phyloP scores from a whole-genome alignment of 2,113 vertebrate species.

The Piliocolobus tephrosceles region DNA sequence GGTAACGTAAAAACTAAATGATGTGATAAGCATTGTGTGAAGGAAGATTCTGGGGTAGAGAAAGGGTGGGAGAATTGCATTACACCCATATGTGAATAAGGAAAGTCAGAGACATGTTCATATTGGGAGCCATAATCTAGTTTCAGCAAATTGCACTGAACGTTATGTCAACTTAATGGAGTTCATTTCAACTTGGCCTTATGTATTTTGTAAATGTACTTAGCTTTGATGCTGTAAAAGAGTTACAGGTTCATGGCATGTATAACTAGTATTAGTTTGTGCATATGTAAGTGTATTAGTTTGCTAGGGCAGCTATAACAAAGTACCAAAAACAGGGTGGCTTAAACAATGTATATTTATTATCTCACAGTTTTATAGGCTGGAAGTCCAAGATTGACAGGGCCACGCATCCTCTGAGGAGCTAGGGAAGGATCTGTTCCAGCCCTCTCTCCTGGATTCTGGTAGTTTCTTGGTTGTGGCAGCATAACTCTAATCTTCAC shows the following conservation, averaged over 20 bases:
- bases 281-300: not conserved
- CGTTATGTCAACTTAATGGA: not conserved
- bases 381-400: not conserved
- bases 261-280: not conserved
- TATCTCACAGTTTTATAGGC: not conserved
- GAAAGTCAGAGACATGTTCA: not conserved
- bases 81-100: not conserved
- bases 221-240: not conserved
- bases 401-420: not conserved
- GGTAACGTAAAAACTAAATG: not conserved
- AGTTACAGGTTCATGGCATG: not conserved
- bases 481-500: not conserved
- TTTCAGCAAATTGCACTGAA: not conserved
- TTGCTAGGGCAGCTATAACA: not conserved
- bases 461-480: not conserved
- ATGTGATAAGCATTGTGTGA: not conserved
- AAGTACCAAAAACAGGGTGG: not conserved
- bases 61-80: not conserved
- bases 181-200: not conserved
- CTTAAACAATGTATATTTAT: not conserved
- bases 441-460: not conserved
- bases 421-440: not conserved
- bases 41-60: not conserved
- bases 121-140: too few species aligned
- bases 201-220: not conserved